These are phyloP conservation scores for Tinamus guttatus DNA, from an alignment of 2,113 vertebrate species.

Conservation along the genomic window DNA sequence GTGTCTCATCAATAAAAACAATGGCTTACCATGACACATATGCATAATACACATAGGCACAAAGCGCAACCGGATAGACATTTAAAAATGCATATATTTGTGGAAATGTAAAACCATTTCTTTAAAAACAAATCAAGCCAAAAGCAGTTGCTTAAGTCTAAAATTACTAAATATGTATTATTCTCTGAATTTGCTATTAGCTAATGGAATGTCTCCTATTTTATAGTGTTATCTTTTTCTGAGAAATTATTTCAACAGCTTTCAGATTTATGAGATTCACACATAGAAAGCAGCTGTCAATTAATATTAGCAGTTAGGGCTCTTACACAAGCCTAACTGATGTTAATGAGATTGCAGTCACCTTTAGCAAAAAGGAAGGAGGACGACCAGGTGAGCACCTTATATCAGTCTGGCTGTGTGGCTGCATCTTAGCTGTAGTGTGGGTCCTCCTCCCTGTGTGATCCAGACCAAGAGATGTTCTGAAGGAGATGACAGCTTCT, in stretches of 20 bases:
- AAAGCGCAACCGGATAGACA: background rate
- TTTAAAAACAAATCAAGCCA: background rate
- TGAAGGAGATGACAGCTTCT: background rate
- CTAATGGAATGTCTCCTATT: background rate
- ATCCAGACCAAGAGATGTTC: background rate
- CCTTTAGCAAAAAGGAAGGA: background rate
- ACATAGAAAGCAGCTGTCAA: background rate
- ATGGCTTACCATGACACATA: background rate
- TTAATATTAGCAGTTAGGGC: background rate
- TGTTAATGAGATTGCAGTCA: background rate
- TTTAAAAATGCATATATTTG: fast-evolving
- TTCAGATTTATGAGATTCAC: background rate
- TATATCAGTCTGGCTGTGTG: background rate
- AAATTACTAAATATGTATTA: background rate
- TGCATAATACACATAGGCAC: background rate
- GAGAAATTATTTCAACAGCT: background rate
- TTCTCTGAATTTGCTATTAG: background rate
- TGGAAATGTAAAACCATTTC: background rate
- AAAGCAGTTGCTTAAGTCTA: background rate
- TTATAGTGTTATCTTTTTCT: background rate
- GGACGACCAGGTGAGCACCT: background rate
- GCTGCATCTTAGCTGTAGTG: background rate
- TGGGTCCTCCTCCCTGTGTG: background rate
- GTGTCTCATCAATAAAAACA: background rate
- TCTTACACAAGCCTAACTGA: background rate